Evolutionary conservation across 2,797 vertebrate genomes (phyloP), one percentile per base, ranked within the genome.

Genomic region (Eupleurogrammus muticus): DNA sequence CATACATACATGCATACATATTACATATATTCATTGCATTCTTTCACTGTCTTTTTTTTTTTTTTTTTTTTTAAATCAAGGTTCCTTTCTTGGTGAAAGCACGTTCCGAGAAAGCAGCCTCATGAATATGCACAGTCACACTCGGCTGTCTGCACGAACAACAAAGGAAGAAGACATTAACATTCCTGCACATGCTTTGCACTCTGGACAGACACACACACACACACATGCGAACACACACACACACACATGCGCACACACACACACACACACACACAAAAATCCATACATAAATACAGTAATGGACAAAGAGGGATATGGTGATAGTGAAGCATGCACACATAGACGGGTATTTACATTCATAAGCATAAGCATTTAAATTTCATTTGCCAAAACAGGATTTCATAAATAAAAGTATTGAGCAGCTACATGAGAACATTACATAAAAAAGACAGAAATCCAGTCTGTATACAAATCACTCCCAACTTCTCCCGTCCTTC

Each of bases 41-140:
- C 19, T 55, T 77, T 36, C 40, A 34, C 20, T 55, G 42, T 55
- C 3, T 48, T 24, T 69, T 17, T 46, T 17, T 8, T 50, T 46
- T 20, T 23, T 34, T 51, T 50, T 34, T 13, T 46, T 28, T 50
- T 54, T 47, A n/a, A 24, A 67, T 73, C 49, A 21, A 2, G 2
- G 4, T 52, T 68, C 36, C 38, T 75, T 67, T 60, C 68, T 66
- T 70, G 81, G 78, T 76, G 74, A 87, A 88, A 73, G 57, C 55
- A 12, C 66, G 75, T 85, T 90, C 85, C 77, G 65, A 70, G 85
- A 86, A 86, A 60, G 57, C 66, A 62, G 72, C 79, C 82, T 92
- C 87, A 91, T 93, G 79, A 91, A 93, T 93, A 93, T 94, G 92
- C 91, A 83, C 71, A 70, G 82, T 91, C 92, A 92, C 87, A 85